Percentiles rank a stretch among this genome's conserved stretches.
These are phyloP conservation scores for Malurus leucopterus DNA, from an alignment of 2,797 vertebrate species.

Conservation along the genomic window DNA sequence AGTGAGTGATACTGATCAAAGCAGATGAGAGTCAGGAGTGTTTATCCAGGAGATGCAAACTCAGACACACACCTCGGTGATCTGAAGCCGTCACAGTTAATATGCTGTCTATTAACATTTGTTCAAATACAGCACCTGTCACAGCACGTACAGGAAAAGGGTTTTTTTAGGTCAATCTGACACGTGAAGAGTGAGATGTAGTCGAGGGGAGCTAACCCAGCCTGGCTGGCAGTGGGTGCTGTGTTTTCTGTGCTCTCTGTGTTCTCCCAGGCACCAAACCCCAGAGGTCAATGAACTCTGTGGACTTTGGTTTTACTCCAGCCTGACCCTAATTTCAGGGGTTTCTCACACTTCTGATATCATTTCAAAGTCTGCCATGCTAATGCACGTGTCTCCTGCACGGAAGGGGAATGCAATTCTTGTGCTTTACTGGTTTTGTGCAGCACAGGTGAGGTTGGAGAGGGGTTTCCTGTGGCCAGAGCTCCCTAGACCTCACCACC, in stretches of 20 bases:
- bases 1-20: constrained; percentile 57
- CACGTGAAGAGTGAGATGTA: not conserved
- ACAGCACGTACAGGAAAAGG: not conserved
- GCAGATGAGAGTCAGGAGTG: constrained; percentile 53
- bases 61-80: not conserved
- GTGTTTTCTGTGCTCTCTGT: not conserved
- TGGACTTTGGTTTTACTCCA: not conserved
- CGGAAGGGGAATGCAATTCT: not conserved
- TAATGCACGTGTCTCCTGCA: not conserved
- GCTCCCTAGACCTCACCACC: not conserved
- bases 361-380: accelerated
- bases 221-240: not conserved
- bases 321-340: not conserved
- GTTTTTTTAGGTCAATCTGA: constrained; percentile 29
- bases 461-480: not conserved
- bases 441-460: not conserved
- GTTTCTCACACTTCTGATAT: not conserved
- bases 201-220: not conserved
- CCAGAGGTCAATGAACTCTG: accelerated
- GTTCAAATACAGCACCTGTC: constrained; percentile 46
- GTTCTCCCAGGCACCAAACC: not conserved
- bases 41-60: constrained; percentile 21
- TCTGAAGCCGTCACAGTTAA: constrained; percentile 41
- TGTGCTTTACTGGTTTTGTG: not conserved
- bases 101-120: constrained; percentile 58